Conservation (phyloP, 30 jellyfish, hydroid and myxozoan species). For the Mastigias papua region DNA sequence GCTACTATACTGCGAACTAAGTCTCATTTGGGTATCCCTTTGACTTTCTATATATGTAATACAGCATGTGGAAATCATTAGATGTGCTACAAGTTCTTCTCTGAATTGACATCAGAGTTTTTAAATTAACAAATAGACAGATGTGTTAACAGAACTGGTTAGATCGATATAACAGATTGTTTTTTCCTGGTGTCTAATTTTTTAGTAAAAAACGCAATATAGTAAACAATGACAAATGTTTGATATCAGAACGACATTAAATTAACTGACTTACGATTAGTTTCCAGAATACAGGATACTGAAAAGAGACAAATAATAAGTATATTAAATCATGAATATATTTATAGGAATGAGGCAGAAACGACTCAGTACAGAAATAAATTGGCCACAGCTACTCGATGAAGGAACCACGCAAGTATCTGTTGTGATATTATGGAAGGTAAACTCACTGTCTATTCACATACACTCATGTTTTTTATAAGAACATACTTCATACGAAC, state of each 20-base stretch:
- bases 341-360: background rate
- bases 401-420: background rate
- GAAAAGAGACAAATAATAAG: background rate
- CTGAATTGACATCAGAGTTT: too few species aligned
- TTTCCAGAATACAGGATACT: constrained; percentile 7
- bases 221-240: too few species aligned
- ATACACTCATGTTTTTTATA: background rate
- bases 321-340: background rate
- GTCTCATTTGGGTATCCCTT: too few species aligned
- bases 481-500: too few species aligned
- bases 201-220: too few species aligned
- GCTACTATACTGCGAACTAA: too few species aligned
- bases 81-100: background rate
- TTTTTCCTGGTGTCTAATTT: too few species aligned
- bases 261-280: constrained; percentile 5
- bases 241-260: too few species aligned
- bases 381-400: background rate
- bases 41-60: background rate
- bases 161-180: too few species aligned
- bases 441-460: background rate
- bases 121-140: too few species aligned
- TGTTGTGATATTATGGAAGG: background rate
- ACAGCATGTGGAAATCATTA: background rate
- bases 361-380: background rate
- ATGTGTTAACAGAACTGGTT: too few species aligned